Percentiles rank a stretch among this genome's conserved stretches.
phyloP scores from a whole-genome alignment of 2,113 vertebrate species.

The Uropsilus gracilis region DNA sequence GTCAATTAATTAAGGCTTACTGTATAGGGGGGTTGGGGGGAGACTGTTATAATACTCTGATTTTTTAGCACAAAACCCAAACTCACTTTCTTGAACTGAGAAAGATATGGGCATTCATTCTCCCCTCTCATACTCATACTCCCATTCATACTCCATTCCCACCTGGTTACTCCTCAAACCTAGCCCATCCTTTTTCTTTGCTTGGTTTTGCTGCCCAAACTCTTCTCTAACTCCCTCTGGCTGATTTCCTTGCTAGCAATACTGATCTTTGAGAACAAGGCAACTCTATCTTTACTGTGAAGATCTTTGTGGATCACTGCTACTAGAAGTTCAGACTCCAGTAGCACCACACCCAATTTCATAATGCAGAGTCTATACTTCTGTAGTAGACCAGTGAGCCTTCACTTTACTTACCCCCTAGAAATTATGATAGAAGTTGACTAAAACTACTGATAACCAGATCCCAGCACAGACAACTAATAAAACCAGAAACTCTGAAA shows the following conservation, averaged over 20 bases:
- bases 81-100: not conserved
- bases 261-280: not conserved
- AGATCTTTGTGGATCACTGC: not conserved
- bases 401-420: not conserved
- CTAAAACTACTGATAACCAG: conserved; percentile 8
- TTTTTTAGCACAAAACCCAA: not conserved
- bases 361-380: not conserved
- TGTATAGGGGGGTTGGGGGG: no score
- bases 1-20: not conserved
- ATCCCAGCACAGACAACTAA: not conserved
- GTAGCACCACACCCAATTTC: not conserved
- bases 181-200: not conserved
- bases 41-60: not conserved
- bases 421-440: not conserved
- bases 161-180: not conserved
- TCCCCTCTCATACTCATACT: no score
- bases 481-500: conserved; percentile 8
- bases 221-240: not conserved
- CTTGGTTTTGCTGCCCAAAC: not conserved
- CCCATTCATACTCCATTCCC: not conserved
- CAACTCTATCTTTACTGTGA: not conserved
- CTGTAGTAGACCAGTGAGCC: not conserved
- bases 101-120: not conserved
- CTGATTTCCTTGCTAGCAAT: not conserved
- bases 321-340: not conserved